Percentiles rank a stretch among this genome's conserved stretches.
Conservation (phyloP, 2,113 vertebrate species). For the Phoxinus phoxinus region DNA sequence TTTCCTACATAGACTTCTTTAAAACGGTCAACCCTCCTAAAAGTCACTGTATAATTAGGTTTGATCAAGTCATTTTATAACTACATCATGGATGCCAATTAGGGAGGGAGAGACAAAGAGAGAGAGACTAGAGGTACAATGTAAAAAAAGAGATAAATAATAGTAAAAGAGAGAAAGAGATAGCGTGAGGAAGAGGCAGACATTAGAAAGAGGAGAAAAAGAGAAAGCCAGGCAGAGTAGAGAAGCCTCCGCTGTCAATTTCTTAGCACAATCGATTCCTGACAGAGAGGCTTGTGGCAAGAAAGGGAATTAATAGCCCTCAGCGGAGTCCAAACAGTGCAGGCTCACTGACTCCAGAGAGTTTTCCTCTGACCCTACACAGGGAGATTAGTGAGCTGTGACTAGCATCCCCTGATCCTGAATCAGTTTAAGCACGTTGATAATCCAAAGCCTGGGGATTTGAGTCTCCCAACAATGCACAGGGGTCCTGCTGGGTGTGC, state of each 20-base stretch:
- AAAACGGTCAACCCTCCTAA: neutral
- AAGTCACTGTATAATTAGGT: neutral
- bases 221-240: conserved; percentile 17
- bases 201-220: conserved; percentile 18
- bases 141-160: conserved; percentile 3
- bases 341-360: conserved; percentile 51
- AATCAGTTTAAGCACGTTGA: conserved; percentile 51
- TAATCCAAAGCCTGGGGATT: conserved; percentile 61
- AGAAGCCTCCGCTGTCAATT: conserved; percentile 49
- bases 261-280: conserved; percentile 54
- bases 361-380: conserved; percentile 50
- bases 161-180: neutral
- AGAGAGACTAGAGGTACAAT: conserved; percentile 1
- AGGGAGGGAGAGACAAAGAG: neutral
- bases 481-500: conserved; percentile 31
- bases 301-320: conserved; percentile 59
- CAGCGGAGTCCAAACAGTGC: conserved; percentile 49
- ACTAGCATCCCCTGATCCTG: conserved; percentile 54
- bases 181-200: neutral
- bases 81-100: neutral
- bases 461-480: conserved; percentile 46
- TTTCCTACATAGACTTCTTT: neutral
- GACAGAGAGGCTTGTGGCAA: conserved; percentile 53
- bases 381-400: conserved; percentile 58
- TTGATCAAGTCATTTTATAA: neutral